phyloP scores from a whole-genome alignment of 23 tunicate genomes.

The Corella eumyota region DNA sequence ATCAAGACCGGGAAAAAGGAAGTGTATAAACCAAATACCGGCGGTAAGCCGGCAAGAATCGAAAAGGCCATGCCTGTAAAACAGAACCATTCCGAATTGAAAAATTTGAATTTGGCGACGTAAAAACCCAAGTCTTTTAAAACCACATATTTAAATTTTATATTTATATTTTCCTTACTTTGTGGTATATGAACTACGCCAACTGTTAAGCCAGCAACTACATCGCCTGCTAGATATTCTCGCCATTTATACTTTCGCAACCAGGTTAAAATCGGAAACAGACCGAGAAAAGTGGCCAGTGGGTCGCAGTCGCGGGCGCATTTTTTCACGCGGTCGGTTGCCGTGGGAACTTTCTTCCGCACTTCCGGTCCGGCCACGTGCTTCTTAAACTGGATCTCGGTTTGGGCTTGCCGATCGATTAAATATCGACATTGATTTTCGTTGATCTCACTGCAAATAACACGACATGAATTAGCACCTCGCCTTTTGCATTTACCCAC shows the following conservation, averaged over 20 bases:
- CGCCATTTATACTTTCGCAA: constrained; percentile 33
- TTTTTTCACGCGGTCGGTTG: constrained; percentile 6
- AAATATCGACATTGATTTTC: too few relatives aligned
- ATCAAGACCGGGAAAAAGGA: constrained; percentile 70
- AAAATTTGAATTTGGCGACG: too few relatives aligned
- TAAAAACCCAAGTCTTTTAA: too few relatives aligned
- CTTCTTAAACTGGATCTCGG: constrained; percentile 18
- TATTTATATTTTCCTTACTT: constrained; percentile 56
- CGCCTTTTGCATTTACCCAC: too few relatives aligned
- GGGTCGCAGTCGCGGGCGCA: constrained; percentile 24
- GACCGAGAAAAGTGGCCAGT: constrained; percentile 10
- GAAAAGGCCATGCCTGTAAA: constrained; percentile 91
- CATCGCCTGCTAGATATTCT: constrained; percentile 59
- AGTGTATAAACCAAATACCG: constrained; percentile 84
- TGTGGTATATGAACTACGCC: constrained; percentile 96
- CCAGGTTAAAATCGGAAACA: constrained; percentile 78
- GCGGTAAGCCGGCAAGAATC: constrained; percentile 73
- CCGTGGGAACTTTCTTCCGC: constrained; percentile 8
- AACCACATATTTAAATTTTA: too few relatives aligned
- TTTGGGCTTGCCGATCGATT: constrained; percentile 35
- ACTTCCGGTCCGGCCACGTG: constrained; percentile 28
- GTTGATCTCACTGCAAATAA: too few relatives aligned
- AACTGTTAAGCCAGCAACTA: constrained; percentile 78
- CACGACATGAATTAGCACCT: too few relatives aligned
- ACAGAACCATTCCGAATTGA: too few relatives aligned